Percentiles rank a stretch among this genome's conserved stretches.
These are phyloP conservation scores for Nannospalax galili DNA, from an alignment of 2,113 vertebrate genomes.

Conservation along the genomic window DNA sequence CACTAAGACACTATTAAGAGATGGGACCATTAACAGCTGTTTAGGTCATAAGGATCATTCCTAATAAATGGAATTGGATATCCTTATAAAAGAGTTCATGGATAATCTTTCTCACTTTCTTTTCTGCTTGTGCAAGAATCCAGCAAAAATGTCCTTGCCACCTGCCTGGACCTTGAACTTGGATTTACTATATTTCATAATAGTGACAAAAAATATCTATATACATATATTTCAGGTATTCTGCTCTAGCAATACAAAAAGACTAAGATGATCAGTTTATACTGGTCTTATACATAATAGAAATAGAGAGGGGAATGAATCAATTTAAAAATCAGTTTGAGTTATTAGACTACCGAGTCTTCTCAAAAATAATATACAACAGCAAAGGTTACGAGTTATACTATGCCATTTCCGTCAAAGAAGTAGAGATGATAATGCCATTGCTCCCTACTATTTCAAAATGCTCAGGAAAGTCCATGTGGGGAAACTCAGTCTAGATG, in stretches of 20 bases:
- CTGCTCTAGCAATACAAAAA: not conserved
- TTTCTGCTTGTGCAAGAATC: not conserved
- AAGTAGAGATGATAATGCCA: not conserved
- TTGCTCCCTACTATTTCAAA: not conserved
- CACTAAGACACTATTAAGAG: not conserved
- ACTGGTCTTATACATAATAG: no score
- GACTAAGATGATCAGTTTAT: not conserved
- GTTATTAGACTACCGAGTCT: not conserved
- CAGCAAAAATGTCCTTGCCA: not conserved
- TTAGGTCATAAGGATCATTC: accelerated
- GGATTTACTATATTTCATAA: not conserved
- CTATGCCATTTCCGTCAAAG: not conserved
- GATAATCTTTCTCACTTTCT: not conserved
- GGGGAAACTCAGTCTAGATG: not conserved
- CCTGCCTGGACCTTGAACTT: not conserved
- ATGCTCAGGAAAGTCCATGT: not conserved
- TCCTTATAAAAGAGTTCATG: not conserved
- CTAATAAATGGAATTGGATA: not conserved
- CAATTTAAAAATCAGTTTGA: not conserved
- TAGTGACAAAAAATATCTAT: not conserved
- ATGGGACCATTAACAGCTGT: not conserved
- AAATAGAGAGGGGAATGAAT: not conserved
- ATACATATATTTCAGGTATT: not conserved
- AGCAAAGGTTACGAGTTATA: not conserved
- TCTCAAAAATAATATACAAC: not conserved